Conservation (phyloP, 2,888 invertebrate genomes). For the Romanomermis culicivorax region DNA sequence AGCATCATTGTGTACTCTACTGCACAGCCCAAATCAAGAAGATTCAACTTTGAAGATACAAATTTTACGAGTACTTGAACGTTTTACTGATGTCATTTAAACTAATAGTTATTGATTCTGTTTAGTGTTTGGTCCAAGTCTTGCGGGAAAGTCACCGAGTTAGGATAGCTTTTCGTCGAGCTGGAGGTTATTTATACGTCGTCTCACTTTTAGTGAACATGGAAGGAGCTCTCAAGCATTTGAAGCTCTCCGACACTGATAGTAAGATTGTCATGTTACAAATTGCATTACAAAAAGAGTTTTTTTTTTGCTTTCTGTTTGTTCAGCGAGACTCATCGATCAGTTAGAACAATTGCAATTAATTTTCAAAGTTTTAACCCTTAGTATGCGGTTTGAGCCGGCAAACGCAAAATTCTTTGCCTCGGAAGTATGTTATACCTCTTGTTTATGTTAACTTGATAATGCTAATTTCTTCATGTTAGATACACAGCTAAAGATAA, state of each 20-base stretch:
- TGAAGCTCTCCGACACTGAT: neutral
- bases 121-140: slow-evolving; percentile 53
- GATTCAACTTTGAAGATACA: slow-evolving; percentile 65
- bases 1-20: slow-evolving; percentile 66
- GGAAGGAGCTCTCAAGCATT: slow-evolving; percentile 42
- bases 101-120: slow-evolving; percentile 10
- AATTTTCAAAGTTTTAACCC: slow-evolving; percentile 78
- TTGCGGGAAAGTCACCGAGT: slow-evolving; percentile 86
- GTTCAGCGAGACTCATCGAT: neutral
- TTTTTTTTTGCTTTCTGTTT: no score
- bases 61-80: slow-evolving; percentile 47
- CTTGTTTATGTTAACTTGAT: neutral
- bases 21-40: slow-evolving; percentile 65
- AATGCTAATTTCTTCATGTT: slow-evolving; percentile 4
- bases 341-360: slow-evolving; percentile 33
- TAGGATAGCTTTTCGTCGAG: slow-evolving; percentile 84
- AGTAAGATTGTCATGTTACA: neutral
- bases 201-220: slow-evolving; percentile 79
- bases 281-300: no score
- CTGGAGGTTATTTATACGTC: slow-evolving; percentile 89
- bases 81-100: neutral
- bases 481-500: no score
- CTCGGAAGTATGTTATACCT: slow-evolving; percentile 47
- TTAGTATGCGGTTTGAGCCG: slow-evolving; percentile 96
- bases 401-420: slow-evolving; percentile 96